Percentiles rank a stretch among this genome's conserved stretches.
phyloP scores from a whole-genome alignment of 2,888 invertebrate species.

The Anagyrus pseudococci region DNA sequence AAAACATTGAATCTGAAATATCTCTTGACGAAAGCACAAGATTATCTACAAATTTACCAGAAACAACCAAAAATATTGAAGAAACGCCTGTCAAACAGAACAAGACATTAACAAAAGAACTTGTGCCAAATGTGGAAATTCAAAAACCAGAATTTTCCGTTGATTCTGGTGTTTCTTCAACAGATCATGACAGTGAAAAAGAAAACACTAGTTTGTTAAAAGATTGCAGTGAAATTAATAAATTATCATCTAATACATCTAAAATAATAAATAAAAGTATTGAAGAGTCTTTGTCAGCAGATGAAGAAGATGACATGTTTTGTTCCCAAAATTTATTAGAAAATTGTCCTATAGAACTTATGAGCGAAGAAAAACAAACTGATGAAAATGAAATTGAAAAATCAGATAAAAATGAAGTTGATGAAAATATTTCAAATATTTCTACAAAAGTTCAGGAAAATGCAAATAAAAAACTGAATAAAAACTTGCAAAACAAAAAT shows the following conservation, averaged over 20 bases:
- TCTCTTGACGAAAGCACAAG: conserved; percentile 5
- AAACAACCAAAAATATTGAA: conserved; percentile 9
- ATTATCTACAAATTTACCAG: conserved; percentile 2
- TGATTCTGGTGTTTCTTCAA: not conserved
- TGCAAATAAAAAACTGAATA: not conserved
- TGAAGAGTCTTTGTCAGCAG: too few species aligned
- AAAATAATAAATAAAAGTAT: too few species aligned
- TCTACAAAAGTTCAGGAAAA: conserved; percentile 1
- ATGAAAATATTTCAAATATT: conserved; percentile 12
- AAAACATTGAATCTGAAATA: conserved; percentile 16
- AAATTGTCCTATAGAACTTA: conserved; percentile 23
- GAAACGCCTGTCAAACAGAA: not conserved
- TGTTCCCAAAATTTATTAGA: conserved; percentile 34
- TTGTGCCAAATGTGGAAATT: too few species aligned
- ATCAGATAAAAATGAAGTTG: conserved; percentile 14
- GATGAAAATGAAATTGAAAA: conserved; percentile 10
- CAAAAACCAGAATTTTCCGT: not conserved
- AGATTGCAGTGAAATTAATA: too few species aligned
- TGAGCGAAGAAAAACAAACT: conserved; percentile 24
- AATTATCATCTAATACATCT: too few species aligned
- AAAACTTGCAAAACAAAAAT: not conserved
- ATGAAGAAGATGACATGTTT: conserved; percentile 32
- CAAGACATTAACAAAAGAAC: too few species aligned
- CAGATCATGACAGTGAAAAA: conserved; percentile 1
- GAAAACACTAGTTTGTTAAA: not conserved